phyloP scores from a whole-genome alignment of 2,888 invertebrate species.

The Epirrita christyi region DNA sequence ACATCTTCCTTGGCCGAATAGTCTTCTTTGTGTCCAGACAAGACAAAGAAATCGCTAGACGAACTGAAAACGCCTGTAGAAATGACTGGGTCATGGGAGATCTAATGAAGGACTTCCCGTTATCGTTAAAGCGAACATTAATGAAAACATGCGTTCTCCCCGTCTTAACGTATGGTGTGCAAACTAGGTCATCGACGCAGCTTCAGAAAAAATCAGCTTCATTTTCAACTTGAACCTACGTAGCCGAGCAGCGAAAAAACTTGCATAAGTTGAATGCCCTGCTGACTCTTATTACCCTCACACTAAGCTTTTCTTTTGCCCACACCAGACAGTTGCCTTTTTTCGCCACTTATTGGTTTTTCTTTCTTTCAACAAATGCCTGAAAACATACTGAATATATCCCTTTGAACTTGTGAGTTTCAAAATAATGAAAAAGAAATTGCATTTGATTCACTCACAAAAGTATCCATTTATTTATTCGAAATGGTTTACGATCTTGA shows the following conservation, averaged over 20 bases:
- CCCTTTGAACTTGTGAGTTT: constrained; percentile 12
- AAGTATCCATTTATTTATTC: neutral
- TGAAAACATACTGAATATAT: constrained; percentile 11
- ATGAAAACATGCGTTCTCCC: no score
- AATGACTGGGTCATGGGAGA: no score
- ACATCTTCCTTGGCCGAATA: no score
- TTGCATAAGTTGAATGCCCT: constrained; percentile 6
- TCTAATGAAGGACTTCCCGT: no score
- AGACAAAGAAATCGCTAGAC: no score
- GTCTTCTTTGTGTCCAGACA: no score
- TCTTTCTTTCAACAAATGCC: constrained; percentile 11
- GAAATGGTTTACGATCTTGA: neutral
- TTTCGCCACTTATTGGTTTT: constrained; percentile 24
- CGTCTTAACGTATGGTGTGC: no score
- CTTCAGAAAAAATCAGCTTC: no score
- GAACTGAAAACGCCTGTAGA: no score
- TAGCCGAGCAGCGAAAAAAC: neutral
- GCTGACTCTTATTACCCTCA: constrained; percentile 4
- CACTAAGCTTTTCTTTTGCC: constrained; percentile 4
- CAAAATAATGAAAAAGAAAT: constrained; percentile 16
- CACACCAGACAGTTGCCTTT: constrained; percentile 15
- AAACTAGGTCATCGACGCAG: no score
- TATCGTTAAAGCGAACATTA: no score
- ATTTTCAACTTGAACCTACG: no score
- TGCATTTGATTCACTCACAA: neutral